A percentile compares a stretch with the other conserved stretches of the same genome.
phyloP scores from a whole-genome alignment of 2,888 invertebrate genomes.

The Thalpophila matura region DNA sequence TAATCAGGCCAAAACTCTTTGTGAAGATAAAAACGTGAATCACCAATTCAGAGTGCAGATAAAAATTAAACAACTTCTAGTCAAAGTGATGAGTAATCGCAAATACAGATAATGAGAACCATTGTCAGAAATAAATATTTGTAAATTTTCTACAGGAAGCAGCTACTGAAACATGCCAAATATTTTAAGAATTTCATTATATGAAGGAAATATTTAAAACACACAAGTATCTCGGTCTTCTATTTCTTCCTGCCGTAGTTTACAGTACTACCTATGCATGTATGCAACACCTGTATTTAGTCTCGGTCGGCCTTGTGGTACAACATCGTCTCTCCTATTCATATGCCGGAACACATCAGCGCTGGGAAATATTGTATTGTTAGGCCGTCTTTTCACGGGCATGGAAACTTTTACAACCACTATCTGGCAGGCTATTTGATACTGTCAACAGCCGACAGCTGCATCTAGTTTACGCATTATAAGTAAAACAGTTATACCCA shows the following conservation, averaged over 20 bases:
- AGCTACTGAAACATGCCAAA: conserved; percentile 7
- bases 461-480: conserved; percentile 22
- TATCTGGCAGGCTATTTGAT: conserved; percentile 55
- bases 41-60: conserved; percentile 11
- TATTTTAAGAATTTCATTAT: conserved; percentile 8
- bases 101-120: background rate
- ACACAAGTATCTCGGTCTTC: too few species aligned
- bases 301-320: conserved; percentile 41
- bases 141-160: background rate
- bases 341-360: conserved; percentile 60
- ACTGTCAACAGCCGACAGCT: conserved; percentile 41
- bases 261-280: conserved; percentile 7
- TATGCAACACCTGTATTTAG: conserved; percentile 45
- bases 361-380: conserved; percentile 48
- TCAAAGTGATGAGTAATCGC: conserved; percentile 7
- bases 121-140: conserved; percentile 20
- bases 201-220: conserved; percentile 12
- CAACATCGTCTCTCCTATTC: conserved; percentile 24
- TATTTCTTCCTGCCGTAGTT: conserved; percentile 15
- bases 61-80: background rate
- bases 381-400: conserved; percentile 44
- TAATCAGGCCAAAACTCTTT: conserved; percentile 20
- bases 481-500: conserved; percentile 11
- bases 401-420: conserved; percentile 47
- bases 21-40: conserved; percentile 18